Base-by-base conservation (phyloP, 2,113 vertebrate species). In the Melospiza georgiana region DNA sequence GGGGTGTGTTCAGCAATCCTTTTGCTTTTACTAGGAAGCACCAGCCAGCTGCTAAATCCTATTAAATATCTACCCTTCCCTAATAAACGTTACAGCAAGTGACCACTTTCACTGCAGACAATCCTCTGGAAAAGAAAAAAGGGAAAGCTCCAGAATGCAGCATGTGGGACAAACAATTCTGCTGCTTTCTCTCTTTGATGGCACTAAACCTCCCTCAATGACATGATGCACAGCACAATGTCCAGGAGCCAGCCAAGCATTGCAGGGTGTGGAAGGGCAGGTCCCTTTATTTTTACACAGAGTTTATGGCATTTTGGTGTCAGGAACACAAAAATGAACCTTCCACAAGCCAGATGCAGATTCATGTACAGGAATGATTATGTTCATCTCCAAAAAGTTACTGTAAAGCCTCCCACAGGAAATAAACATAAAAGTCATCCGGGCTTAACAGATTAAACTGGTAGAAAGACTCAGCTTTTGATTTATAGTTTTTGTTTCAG, bases 181-280 rank as follows among this genome's bases (percentile, higher is more conserved):
- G 77, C 68, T 81, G 84, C 74, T 95, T 97, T 93, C 74, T 92
- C 63, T 87, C 76, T 95, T 75, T 96, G 97, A 91, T 92, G 96
- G 89, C 54, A n/a, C 75, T 94, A 90, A 97, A 92, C 73, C 73
- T 95, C 75, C 39, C 65, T 41, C 63, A 84, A 89, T 84, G 76
- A 86, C 84, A 46, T 6, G 78, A 94, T 79, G 73, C 67, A 41
- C 62, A 95, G 89, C 92, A 97, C 92, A 95, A 93, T 86, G 81
- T 73, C 71, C 55, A 0, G 54, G 43, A 93, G 78, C 57, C 78
- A 95, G 86, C 55, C 92, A 95, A 96, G 91, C n/a, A 61, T 22
- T 80, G 67, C 0, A 4, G 78, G 37, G 33, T 65, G 91, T 85
- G 94, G 88, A 85, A n/a, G 24, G 83, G 84, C 82, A 90, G 63